Evolutionary conservation across 2,888 invertebrate species (phyloP).

Genomic region (Deilephila elpenor): DNA sequence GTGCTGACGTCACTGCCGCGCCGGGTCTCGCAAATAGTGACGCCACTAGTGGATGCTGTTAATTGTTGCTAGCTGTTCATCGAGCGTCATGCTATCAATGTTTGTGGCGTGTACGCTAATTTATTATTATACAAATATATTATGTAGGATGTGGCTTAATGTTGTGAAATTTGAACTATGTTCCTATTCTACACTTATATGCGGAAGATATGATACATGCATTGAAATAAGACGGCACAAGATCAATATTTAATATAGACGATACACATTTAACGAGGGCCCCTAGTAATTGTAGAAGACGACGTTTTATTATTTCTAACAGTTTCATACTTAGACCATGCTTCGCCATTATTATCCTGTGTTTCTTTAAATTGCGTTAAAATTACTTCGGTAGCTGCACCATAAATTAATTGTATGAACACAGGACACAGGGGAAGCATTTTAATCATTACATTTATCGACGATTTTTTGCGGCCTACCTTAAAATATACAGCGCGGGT

Average conservation of each 20-base stretch:
- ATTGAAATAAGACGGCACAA: too few relatives aligned
- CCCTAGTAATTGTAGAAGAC: too few relatives aligned
- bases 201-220: too few relatives aligned
- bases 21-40: background rate
- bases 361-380: too few relatives aligned
- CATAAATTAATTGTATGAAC: background rate
- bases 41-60: slow-evolving; percentile 3
- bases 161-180: too few relatives aligned
- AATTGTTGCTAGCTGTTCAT: background rate
- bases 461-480: background rate
- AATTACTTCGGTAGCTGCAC: background rate
- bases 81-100: background rate
- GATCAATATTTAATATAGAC: too few relatives aligned
- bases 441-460: background rate
- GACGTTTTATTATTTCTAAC: too few relatives aligned
- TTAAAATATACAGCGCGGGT: background rate
- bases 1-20: slow-evolving; percentile 12
- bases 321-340: too few relatives aligned
- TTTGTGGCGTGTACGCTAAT: background rate
- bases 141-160: background rate
- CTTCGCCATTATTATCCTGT: too few relatives aligned
- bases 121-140: background rate
- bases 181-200: too few relatives aligned
- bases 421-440: background rate
- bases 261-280: too few relatives aligned